These are phyloP conservation scores for Neolamprologus devosi DNA, from an alignment of 2,113 vertebrate genomes.

Conservation along the genomic window DNA sequence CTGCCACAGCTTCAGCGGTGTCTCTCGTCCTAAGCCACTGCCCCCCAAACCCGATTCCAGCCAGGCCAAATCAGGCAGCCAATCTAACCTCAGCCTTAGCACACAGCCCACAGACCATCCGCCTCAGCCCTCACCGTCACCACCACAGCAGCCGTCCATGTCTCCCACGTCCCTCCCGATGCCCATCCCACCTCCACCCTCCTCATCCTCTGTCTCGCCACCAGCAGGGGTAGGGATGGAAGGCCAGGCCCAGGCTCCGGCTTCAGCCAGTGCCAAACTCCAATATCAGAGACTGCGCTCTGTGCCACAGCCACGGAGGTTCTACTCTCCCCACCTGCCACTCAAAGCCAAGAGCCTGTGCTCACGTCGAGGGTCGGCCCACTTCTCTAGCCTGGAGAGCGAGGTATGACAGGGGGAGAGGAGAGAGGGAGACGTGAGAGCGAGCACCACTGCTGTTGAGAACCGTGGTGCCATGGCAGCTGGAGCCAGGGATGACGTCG, in stretches of 20 bases:
- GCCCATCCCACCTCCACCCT: conserved; percentile 68
- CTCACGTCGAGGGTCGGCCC: conserved; percentile 84
- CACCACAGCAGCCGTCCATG: conserved; percentile 64
- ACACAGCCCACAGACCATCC: conserved; percentile 74
- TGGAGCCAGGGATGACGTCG: conserved; percentile 23
- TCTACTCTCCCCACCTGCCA: conserved; percentile 78
- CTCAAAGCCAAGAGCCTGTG: conserved; percentile 84
- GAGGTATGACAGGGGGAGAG: conserved; percentile 86
- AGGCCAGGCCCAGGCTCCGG: conserved; percentile 49
- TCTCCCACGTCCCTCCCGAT: conserved; percentile 69
- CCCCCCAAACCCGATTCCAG: conserved; percentile 66
- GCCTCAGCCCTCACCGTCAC: conserved; percentile 62
- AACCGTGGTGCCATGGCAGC: conserved; percentile 41
- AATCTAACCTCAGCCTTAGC: conserved; percentile 86
- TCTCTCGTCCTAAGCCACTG: conserved; percentile 67
- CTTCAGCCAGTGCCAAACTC: conserved; percentile 74
- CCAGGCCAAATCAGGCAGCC: conserved; percentile 83
- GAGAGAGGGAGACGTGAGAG: conserved; percentile 70
- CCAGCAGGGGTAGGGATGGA: conserved; percentile 56
- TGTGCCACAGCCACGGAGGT: conserved; percentile 74
- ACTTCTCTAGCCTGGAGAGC: conserved; percentile 91
- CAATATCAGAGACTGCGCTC: conserved; percentile 79
- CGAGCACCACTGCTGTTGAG: conserved; percentile 30
- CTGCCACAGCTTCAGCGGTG: conserved; percentile 76
- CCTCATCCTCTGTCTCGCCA: conserved; percentile 66